Percentiles rank a stretch among this genome's conserved stretches.
Evolutionary conservation across 2,888 invertebrate species (phyloP).

Genomic region (Tenthredo scrophulariae): DNA sequence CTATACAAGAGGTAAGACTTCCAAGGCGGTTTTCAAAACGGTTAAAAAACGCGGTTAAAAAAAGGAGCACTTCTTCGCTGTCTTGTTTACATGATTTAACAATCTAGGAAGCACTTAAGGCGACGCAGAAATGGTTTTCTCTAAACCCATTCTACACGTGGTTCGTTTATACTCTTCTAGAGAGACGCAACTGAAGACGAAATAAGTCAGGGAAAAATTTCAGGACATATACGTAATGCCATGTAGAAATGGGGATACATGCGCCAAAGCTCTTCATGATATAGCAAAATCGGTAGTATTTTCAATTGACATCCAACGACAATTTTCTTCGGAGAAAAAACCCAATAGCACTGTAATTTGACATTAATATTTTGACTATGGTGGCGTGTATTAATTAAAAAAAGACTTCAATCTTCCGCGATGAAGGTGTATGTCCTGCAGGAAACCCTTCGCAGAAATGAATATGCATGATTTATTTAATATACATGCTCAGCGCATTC

Average conservation of each 20-base stretch:
- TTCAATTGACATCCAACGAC: no score
- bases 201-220: not conserved
- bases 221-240: no score
- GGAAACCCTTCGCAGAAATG: not conserved
- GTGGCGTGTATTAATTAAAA: not conserved
- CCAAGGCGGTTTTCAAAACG: conserved; percentile 11
- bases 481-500: not conserved
- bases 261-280: no score
- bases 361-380: not conserved
- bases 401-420: not conserved
- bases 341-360: no score
- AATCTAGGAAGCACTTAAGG: not conserved
- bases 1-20: conserved; percentile 87
- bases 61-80: not conserved
- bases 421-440: not conserved
- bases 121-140: not conserved
- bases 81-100: not conserved
- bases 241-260: no score
- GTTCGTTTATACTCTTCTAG: not conserved
- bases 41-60: not conserved
- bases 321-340: no score
- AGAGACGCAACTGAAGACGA: not conserved
- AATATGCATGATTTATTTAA: not conserved
- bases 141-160: not conserved
- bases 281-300: no score